Conservation (phyloP, 2,113 vertebrate species). For the Balaenoptera acutorostrata region DNA sequence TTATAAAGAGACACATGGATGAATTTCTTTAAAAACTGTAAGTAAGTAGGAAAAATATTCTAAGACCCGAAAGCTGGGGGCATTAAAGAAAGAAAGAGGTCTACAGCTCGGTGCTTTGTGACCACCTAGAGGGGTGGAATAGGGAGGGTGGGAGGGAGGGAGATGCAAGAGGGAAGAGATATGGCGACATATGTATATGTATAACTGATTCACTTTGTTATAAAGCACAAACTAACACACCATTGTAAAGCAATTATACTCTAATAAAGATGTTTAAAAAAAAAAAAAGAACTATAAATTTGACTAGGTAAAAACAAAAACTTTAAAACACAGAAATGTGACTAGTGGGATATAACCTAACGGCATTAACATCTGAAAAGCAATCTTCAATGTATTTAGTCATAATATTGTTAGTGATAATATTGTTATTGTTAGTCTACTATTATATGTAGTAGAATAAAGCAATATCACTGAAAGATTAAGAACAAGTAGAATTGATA, state of each 20-base stretch:
- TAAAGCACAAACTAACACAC: too few relatives aligned
- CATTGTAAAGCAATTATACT: too few relatives aligned
- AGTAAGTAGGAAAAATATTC: neutral
- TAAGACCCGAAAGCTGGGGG: neutral
- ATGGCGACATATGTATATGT: too few relatives aligned
- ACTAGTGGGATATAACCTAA: neutral
- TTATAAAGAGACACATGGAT: neutral
- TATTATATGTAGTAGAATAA: neutral
- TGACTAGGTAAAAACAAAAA: neutral
- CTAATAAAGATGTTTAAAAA: too few relatives aligned
- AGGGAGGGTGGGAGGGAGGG: too few relatives aligned
- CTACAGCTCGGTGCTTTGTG: too few relatives aligned
- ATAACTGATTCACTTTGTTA: too few relatives aligned
- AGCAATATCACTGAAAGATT: neutral
- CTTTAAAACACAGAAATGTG: neutral
- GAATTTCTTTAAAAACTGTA: neutral
- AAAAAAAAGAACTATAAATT: neutral
- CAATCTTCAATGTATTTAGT: neutral
- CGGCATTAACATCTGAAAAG: neutral
- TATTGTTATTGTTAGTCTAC: neutral
- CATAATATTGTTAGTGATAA: neutral
- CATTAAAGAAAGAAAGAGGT: neutral
- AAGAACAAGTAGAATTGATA: neutral
- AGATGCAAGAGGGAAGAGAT: too few relatives aligned
- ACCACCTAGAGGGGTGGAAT: too few relatives aligned